Percentiles rank a stretch among this genome's conserved stretches.
These are phyloP conservation scores for Callosobruchus maculatus DNA, from an alignment of 2,888 invertebrate genomes.

Conservation along the genomic window DNA sequence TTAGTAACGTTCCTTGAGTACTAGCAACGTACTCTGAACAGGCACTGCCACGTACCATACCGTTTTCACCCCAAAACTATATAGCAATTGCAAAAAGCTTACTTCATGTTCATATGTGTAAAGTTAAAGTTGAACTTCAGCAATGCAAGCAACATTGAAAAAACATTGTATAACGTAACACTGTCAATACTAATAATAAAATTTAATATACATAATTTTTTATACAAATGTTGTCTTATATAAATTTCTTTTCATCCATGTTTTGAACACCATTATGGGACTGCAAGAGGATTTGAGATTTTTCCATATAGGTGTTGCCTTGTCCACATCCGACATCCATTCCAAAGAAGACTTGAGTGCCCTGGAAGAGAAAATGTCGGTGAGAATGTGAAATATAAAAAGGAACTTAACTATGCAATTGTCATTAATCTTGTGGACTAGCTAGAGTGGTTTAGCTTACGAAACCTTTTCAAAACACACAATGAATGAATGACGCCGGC, in stretches of 20 bases:
- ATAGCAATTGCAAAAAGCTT: too few species aligned
- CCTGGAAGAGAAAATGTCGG: slow-evolving; percentile 46
- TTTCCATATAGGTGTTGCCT: slow-evolving; percentile 49
- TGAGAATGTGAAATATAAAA: neutral
- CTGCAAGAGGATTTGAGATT: slow-evolving; percentile 9
- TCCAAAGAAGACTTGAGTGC: slow-evolving; percentile 58
- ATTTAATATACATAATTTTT: neutral
- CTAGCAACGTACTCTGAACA: too few species aligned
- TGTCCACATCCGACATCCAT: slow-evolving; percentile 57
- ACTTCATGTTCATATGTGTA: too few species aligned
- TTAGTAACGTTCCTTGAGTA: too few species aligned
- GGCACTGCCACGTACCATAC: too few species aligned
- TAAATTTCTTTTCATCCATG: slow-evolving; percentile 19
- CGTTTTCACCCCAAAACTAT: too few species aligned
- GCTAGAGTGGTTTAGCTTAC: too few species aligned
- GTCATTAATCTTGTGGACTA: too few species aligned
- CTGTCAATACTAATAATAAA: neutral
- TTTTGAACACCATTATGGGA: slow-evolving; percentile 21
- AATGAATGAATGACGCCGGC: too few species aligned
- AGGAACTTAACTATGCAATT: too few species aligned
- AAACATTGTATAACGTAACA: neutral
- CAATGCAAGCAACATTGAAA: neutral
- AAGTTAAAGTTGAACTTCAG: neutral
- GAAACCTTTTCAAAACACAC: too few species aligned
- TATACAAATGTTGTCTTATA: neutral